A percentile compares a stretch with the other conserved stretches of the same genome.
Evolutionary conservation across 1,140 invertebrate genomes (phyloP).

Genomic region (Bombus waltoni): DNA sequence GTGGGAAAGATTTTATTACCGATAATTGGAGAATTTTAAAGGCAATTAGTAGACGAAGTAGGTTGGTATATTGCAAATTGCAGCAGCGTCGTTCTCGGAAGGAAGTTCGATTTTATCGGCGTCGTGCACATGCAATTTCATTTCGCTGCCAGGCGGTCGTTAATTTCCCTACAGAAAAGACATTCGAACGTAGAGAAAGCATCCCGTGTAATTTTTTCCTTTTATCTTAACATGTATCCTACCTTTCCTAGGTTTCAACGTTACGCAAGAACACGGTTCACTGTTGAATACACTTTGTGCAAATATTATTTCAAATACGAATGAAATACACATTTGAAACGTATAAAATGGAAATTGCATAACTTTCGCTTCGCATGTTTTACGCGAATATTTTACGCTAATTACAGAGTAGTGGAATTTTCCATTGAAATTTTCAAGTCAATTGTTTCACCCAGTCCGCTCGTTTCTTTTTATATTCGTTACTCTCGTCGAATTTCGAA

Average conservation of each 20-base stretch:
- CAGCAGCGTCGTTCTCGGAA: neutral
- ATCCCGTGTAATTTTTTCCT: neutral
- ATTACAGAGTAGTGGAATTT: neutral
- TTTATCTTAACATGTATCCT: neutral
- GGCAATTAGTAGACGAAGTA: conserved; percentile 34
- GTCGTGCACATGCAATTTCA: neutral
- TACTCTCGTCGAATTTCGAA: neutral
- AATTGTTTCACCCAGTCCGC: neutral
- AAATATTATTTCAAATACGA: neutral
- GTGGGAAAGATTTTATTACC: conserved; percentile 58
- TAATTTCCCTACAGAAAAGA: neutral
- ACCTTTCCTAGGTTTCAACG: neutral
- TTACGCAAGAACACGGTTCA: neutral
- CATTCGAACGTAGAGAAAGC: neutral
- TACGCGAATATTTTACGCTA: neutral
- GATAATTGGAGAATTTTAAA: conserved; percentile 47
- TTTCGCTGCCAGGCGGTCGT: neutral
- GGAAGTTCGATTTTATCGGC: neutral
- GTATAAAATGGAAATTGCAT: neutral
- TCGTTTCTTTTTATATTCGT: neutral
- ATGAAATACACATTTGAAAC: neutral
- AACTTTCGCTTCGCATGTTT: neutral
- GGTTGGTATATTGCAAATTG: neutral
- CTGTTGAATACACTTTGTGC: neutral
- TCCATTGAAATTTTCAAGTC: neutral